Conservation (phyloP, 2,113 vertebrate species). For the Tupaia chinensis region DNA sequence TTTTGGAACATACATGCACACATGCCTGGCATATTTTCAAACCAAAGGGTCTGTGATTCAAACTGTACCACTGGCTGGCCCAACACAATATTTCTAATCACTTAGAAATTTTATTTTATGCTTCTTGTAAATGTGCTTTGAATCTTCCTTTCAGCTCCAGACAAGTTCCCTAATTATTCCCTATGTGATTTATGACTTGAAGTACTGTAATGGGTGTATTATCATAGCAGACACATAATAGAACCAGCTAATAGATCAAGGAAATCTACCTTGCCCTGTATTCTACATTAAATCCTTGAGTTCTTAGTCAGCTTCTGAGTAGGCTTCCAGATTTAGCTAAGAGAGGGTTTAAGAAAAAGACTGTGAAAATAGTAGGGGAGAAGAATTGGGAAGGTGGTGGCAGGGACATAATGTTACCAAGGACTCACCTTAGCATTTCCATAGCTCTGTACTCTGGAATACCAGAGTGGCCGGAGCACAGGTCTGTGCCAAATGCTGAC, state of each 20-base stretch:
- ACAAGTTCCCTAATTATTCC: neutral
- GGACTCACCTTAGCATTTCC: neutral
- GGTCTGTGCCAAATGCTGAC: neutral
- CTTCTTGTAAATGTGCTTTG: neutral
- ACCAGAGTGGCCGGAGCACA: neutral
- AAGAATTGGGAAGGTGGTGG: neutral
- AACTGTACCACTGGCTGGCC: too few relatives aligned
- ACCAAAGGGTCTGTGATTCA: too few relatives aligned
- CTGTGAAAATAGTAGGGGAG: neutral
- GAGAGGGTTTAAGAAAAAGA: neutral
- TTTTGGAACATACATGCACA: too few relatives aligned
- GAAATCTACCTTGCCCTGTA: neutral
- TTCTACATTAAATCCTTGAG: neutral
- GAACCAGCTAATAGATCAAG: neutral
- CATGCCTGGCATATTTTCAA: too few relatives aligned
- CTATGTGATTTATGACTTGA: neutral
- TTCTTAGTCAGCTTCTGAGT: neutral
- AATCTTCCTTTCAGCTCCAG: neutral
- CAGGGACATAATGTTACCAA: neutral
- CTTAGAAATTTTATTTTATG: constrained; percentile 17
- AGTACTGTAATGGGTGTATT: neutral
- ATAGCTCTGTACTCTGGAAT: neutral
- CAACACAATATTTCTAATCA: neutral
- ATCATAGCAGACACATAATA: neutral
- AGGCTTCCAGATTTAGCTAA: neutral